A percentile compares a stretch with the other conserved stretches of the same genome.
phyloP scores from a whole-genome alignment of 2,797 vertebrate species.

The Alosa sapidissima region DNA sequence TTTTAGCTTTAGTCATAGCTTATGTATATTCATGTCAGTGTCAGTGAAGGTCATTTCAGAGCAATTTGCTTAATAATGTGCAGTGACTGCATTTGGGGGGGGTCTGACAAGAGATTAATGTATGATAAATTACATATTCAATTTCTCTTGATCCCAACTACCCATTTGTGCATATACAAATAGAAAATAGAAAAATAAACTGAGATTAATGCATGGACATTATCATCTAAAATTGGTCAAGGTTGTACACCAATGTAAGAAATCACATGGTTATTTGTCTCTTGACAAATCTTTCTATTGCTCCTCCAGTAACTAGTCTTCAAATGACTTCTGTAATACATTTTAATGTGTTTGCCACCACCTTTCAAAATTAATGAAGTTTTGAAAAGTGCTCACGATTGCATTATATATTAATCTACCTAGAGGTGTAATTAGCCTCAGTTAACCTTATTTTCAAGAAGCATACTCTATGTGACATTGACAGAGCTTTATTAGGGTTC shows the following conservation, averaged over 20 bases:
- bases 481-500: background rate
- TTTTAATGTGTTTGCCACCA: background rate
- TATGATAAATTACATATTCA: background rate
- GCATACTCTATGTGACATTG: background rate
- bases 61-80: background rate
- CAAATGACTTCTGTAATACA: slow-evolving; percentile 8
- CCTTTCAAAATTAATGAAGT: slow-evolving; percentile 15
- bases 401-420: slow-evolving; percentile 22
- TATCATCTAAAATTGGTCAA: background rate
- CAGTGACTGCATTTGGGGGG: background rate
- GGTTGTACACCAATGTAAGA: background rate
- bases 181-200: background rate
- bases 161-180: background rate
- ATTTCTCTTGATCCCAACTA: background rate
- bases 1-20: background rate
- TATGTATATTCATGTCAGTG: background rate
- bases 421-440: slow-evolving; percentile 7
- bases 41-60: background rate
- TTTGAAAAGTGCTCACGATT: slow-evolving; percentile 16
- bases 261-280: background rate
- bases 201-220: background rate
- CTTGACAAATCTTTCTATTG: background rate
- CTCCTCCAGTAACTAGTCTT: background rate
- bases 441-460: slow-evolving; percentile 18
- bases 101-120: background rate